Evolutionary conservation across 1,140 invertebrate genomes (phyloP), one percentile per base, ranked within the genome.

Genomic region (Muscidifurax raptorellus): DNA sequence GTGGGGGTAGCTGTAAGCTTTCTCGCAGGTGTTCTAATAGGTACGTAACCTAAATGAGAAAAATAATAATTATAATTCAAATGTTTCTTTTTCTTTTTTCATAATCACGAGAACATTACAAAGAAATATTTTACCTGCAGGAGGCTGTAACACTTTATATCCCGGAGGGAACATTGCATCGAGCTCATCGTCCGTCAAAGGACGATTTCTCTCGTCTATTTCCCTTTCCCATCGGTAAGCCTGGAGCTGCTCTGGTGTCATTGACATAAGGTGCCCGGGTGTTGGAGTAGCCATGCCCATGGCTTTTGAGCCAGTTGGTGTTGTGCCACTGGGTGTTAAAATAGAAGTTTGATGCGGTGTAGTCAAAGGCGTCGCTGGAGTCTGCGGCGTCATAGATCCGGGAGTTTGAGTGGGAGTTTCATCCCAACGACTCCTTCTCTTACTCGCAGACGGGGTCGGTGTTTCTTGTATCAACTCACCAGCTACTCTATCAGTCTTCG

Each of bases 201-300:
- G 98, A 86, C 98, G 94, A 92, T 99, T 99, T 80, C 99, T 94
- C 90, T 99, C 98, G 90, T 99, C 99, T 82, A 99, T 99, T 94
- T 99, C 99, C 88, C 98, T 96, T 93, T 99, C 99, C 98, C 98
- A 99, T 22, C 98, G 96, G 92, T 98, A 99, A 0, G 98, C 98
- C 91, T 99, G 99, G 85, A 99, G 93, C 92, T 99, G 99, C 93
- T 99, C 99, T 0, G 99, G 99, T 0, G 99, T 99, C 99, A 99
- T 99, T 1, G 98, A 97, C 86, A 98, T 96, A 72, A 99, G 93
- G 89, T 99, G 98, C 84, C 97, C 97, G 0, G 98, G 98, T 0
- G 98, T 99, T 0, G 99, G 99, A 0, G 99, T 99, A 0, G 98
- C 97, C 96, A 99, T 96, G 0, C 95, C 98, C 98, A 99, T 99